Conservation (phyloP, 2,888 invertebrate species). For the Agrotis exclamationis region DNA sequence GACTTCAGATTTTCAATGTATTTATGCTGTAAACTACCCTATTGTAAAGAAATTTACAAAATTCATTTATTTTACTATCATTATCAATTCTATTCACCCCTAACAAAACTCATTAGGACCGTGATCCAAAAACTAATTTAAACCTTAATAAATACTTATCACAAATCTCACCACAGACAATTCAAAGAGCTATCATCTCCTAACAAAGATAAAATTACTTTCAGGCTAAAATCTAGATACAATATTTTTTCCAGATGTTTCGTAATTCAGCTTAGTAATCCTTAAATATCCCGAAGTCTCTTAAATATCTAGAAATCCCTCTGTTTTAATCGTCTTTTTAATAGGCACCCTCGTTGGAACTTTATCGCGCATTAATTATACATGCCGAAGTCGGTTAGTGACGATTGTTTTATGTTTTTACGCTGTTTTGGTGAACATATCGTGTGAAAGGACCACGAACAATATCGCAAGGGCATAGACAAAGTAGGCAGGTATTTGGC, state of each 20-base stretch:
- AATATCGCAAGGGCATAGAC: too few species aligned
- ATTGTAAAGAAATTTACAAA: constrained; percentile 18
- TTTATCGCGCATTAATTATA: constrained; percentile 71
- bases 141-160: constrained; percentile 35
- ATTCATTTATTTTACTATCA: constrained; percentile 17
- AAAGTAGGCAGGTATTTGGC: too few species aligned
- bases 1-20: too few species aligned
- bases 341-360: constrained; percentile 68
- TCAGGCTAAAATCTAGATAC: constrained; percentile 22
- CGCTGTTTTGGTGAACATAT: constrained; percentile 20
- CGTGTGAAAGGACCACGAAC: constrained; percentile 2
- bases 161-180: constrained; percentile 18
- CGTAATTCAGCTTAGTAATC: constrained; percentile 27
- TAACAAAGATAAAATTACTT: constrained; percentile 29
- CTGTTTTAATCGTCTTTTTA: constrained; percentile 68
- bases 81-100: neutral
- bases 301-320: constrained; percentile 49
- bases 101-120: constrained; percentile 12
- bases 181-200: constrained; percentile 31
- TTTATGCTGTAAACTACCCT: too few species aligned
- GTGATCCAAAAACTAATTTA: constrained; percentile 40
- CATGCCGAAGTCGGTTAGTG: constrained; percentile 59
- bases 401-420: constrained; percentile 68
- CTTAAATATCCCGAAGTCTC: constrained; percentile 51
- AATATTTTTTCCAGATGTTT: constrained; percentile 40